Evolutionary conservation across 1,140 invertebrate species (phyloP).

Genomic region (Hetaerina americana): DNA sequence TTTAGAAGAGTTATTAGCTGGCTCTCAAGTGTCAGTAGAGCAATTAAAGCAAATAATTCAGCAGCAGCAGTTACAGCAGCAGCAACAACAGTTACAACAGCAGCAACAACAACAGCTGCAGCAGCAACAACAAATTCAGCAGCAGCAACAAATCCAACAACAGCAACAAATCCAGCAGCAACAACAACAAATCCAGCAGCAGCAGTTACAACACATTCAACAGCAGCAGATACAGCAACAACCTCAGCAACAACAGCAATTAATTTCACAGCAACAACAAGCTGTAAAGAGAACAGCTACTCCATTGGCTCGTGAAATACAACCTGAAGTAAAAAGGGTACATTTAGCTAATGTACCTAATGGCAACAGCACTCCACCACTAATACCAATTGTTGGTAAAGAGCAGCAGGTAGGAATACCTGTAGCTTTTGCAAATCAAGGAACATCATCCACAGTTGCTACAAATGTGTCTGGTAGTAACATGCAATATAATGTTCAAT

Average conservation of each 20-base stretch:
- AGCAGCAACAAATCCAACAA: constrained; percentile 27
- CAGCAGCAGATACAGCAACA: constrained; percentile 25
- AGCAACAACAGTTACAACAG: constrained; percentile 27
- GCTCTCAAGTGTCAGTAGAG: background rate
- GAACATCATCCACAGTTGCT: background rate
- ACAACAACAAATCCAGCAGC: constrained; percentile 18
- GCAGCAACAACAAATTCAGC: constrained; percentile 26
- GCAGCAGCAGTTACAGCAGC: constrained; percentile 6
- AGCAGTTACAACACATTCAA: no score
- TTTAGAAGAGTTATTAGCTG: background rate
- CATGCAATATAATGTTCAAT: background rate
- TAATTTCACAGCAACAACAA: background rate
- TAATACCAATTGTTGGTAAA: background rate
- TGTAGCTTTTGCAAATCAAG: background rate
- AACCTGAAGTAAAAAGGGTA: background rate
- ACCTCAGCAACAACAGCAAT: constrained; percentile 17
- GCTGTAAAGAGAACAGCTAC: background rate
- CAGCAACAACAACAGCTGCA: constrained; percentile 20
- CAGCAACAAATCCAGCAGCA: constrained; percentile 24
- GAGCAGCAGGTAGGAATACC: background rate
- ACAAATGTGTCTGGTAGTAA: background rate
- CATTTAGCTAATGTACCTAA: background rate
- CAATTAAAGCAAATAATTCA: background rate
- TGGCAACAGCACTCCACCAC: background rate
- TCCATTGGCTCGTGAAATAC: background rate